Percentiles rank a stretch among this genome's conserved stretches.
Evolutionary conservation across 2,888 invertebrate genomes (phyloP).

Genomic region (Drosophila pseudotakahashii): DNA sequence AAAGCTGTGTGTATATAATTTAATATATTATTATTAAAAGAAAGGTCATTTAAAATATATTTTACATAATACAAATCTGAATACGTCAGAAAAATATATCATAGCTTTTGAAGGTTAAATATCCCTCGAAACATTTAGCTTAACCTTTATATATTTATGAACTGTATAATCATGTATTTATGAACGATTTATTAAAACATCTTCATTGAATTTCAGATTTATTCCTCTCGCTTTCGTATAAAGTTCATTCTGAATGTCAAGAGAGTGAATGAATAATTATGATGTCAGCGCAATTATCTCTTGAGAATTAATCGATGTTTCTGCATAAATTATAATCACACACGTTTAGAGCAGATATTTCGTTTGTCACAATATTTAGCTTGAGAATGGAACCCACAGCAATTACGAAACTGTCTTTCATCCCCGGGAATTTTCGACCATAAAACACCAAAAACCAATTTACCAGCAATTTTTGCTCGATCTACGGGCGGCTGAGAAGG

Average conservation of each 20-base stretch:
- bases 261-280: constrained; percentile 18
- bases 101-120: neutral
- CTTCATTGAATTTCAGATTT: neutral
- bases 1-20: neutral
- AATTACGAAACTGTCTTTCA: constrained; percentile 25
- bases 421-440: constrained; percentile 20
- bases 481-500: constrained; percentile 55
- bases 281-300: neutral
- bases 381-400: constrained; percentile 19
- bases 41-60: constrained; percentile 2
- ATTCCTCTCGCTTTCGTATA: neutral
- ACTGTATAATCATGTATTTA: no score
- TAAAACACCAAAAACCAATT: constrained; percentile 69
- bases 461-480: constrained; percentile 75
- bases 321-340: neutral
- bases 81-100: no score
- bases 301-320: neutral
- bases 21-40: no score
- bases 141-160: constrained; percentile 8
- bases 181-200: neutral
- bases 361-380: neutral
- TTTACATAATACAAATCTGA: neutral
- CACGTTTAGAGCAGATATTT: neutral
- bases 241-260: constrained; percentile 22
- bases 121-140: neutral